Evolutionary conservation across 2,888 invertebrate species (phyloP).

Genomic region (Orthonevra nobilis): DNA sequence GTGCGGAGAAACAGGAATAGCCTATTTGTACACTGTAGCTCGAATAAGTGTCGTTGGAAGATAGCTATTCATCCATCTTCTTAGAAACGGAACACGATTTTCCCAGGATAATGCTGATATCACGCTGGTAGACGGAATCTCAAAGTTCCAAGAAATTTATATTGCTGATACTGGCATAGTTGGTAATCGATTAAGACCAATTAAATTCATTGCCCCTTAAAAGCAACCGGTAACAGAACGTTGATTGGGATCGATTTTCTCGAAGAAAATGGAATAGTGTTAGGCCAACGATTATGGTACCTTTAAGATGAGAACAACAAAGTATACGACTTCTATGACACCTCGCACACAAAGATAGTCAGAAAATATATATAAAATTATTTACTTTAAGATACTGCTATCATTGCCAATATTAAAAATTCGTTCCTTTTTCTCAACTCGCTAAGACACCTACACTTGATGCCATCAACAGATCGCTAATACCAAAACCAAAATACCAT

Average conservation of each 20-base stretch:
- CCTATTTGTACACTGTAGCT: too few species aligned
- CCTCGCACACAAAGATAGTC: not conserved
- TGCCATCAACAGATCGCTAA: too few species aligned
- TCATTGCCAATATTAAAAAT: too few species aligned
- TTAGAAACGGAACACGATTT: slow-evolving; percentile 36
- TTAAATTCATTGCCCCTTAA: slow-evolving; percentile 21
- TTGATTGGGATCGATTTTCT: slow-evolving; percentile 37
- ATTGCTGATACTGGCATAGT: not conserved
- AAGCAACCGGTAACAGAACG: slow-evolving; percentile 7
- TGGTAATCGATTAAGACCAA: slow-evolving; percentile 19
- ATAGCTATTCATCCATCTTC: not conserved
- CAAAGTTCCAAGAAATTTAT: slow-evolving; percentile 5
- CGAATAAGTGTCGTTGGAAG: too few species aligned
- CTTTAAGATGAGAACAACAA: slow-evolving; percentile 1
- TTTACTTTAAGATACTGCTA: too few species aligned
- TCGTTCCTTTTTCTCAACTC: too few species aligned
- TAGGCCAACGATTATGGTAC: slow-evolving; percentile 31
- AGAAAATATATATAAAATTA: too few species aligned
- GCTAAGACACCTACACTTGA: too few species aligned
- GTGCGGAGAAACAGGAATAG: too few species aligned
- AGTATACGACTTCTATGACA: slow-evolving; percentile 27
- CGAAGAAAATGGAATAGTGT: slow-evolving; percentile 19
- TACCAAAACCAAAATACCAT: too few species aligned
- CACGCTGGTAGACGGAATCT: slow-evolving; percentile 47
- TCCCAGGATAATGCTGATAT: slow-evolving; percentile 27